phyloP scores from a whole-genome alignment of 2,888 invertebrate species.

The Tenthredo scrophulariae region DNA sequence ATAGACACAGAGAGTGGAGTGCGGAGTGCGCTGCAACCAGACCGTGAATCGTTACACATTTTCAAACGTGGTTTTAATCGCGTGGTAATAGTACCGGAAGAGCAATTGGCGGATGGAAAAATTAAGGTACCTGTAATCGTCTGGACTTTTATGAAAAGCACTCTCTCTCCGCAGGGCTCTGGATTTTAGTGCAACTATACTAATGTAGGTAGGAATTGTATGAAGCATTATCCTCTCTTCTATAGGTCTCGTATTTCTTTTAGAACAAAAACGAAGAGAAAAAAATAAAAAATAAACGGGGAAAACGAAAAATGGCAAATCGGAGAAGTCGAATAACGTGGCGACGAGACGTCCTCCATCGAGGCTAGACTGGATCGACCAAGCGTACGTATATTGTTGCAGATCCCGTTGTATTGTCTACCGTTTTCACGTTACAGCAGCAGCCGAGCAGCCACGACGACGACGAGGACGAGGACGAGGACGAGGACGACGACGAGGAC shows the following conservation, averaged over 20 bases:
- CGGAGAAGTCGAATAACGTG: constrained; percentile 9
- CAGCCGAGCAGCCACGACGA: background rate
- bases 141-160: background rate
- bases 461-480: background rate
- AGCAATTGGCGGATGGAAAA: background rate
- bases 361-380: constrained; percentile 10
- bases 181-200: background rate
- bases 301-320: constrained; percentile 1
- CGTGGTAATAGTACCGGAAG: background rate
- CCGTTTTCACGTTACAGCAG: background rate
- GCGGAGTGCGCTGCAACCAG: too few species aligned
- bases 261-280: background rate
- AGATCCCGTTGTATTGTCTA: constrained; percentile 13
- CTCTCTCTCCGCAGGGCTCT: background rate
- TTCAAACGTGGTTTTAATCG: background rate
- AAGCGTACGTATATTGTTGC: constrained; percentile 27
- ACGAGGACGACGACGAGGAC: background rate
- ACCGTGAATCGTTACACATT: background rate
- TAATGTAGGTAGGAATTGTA: background rate
- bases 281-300: background rate
- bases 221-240: background rate
- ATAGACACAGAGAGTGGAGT: too few species aligned
- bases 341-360: background rate
- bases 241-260: background rate
- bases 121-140: background rate